phyloP scores from a whole-genome alignment of 2,888 invertebrate species.

The Cepaea hortensis region DNA sequence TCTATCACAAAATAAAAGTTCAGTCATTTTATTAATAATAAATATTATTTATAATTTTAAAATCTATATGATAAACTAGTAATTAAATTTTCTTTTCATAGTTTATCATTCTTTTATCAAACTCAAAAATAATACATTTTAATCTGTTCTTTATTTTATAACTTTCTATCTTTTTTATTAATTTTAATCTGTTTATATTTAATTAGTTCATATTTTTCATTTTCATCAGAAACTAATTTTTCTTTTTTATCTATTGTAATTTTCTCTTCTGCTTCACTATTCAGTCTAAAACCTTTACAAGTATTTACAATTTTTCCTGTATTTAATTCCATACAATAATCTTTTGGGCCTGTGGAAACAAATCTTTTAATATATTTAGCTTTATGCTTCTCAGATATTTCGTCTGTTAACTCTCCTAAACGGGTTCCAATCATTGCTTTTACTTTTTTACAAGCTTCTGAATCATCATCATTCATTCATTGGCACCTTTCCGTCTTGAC shows the following conservation, averaged over 20 bases:
- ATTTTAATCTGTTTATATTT: slow-evolving; percentile 7
- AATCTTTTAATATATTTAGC: not conserved
- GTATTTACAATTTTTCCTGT: not conserved
- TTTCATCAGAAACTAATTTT: not conserved
- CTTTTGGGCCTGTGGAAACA: slow-evolving; percentile 16
- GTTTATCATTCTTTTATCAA: slow-evolving; percentile 26
- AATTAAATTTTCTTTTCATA: slow-evolving; percentile 15
- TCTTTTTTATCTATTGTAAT: slow-evolving; percentile 20
- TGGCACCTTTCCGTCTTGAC: no score
- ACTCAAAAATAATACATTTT: slow-evolving; percentile 13
- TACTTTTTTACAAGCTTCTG: not conserved
- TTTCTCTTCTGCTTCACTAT: slow-evolving; percentile 5
- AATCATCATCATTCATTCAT: slow-evolving; percentile 9
- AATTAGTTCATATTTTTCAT: slow-evolving; percentile 2
- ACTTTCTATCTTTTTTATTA: slow-evolving; percentile 8
- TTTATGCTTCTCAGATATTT: slow-evolving; percentile 20
- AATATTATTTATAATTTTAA: not conserved
- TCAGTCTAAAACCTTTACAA: slow-evolving; percentile 1
- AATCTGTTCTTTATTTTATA: not conserved
- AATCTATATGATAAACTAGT: slow-evolving; percentile 8
- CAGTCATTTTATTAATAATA: not conserved
- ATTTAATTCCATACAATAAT: slow-evolving; percentile 11
- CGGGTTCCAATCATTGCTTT: not conserved
- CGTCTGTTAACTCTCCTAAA: slow-evolving; percentile 11
- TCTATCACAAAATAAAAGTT: not conserved